Evolutionary conservation across 2,797 vertebrate genomes (phyloP), one percentile per base, ranked within the genome.

Genomic region (Argentina silus): DNA sequence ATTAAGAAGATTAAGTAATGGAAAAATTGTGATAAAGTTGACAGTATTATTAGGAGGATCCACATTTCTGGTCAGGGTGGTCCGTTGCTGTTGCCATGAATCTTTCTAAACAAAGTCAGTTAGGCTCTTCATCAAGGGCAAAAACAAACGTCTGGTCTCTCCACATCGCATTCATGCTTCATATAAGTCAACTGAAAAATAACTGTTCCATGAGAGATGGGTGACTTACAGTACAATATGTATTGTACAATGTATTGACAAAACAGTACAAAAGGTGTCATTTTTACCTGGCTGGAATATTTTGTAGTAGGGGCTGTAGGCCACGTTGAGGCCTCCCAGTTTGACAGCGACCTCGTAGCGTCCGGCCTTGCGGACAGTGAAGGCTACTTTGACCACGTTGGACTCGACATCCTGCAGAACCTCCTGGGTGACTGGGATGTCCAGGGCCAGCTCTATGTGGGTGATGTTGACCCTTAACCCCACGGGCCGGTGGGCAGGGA

Each of bases 231-330:
- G n/a, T n/a, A n/a, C n/a, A n/a, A n/a, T n/a, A n/a, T n/a, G n/a
- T n/a, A n/a, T n/a, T n/a, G n/a, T n/a, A n/a, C n/a, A n/a, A n/a
- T n/a, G n/a, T n/a, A n/a, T n/a, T n/a, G n/a, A n/a, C n/a, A n/a
- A n/a, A n/a, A 65, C 17, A 19, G 17, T 19, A 10, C 8, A 21
- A 15, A 51, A 23, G 11, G 23, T 23, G 45, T 27, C 23, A 75
- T 83, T 79, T 48, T 71, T 92, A 98, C 98, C 98, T 93, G 98
- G 96, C 83, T 98, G 96, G 89, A 99, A 99, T 82, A 96, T 95
- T 88, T 98, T 99, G 90, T 97, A 97, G 90, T 99, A 99, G 36
- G 98, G 98, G 86, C 98, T 99, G 86, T 98, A 97, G 65, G 97
- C 97, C 83, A 99, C 96, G 76, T 97, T 98, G 83, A 98, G 94